Evolutionary conservation across 2,113 vertebrate species (phyloP).

Genomic region (Leptodactylus fuscus): DNA sequence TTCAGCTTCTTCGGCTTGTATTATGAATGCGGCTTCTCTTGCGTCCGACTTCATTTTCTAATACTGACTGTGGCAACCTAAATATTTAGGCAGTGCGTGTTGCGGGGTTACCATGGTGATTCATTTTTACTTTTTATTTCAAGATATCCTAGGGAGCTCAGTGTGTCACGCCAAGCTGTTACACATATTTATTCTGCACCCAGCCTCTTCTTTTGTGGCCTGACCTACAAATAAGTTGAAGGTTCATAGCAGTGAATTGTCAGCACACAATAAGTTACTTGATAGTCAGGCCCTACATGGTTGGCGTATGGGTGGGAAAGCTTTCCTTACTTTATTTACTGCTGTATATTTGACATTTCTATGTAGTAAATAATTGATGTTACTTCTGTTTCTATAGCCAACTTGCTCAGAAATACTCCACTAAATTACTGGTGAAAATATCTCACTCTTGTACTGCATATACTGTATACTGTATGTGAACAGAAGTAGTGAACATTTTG

Average conservation of each 20-base stretch:
- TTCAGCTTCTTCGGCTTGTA: neutral
- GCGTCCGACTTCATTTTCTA: neutral
- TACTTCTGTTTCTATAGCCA: neutral
- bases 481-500: neutral
- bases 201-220: slow-evolving; percentile 14
- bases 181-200: slow-evolving; percentile 23
- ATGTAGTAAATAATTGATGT: too few relatives aligned
- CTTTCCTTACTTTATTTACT: too few relatives aligned
- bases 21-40: neutral
- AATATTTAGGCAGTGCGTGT: slow-evolving; percentile 17
- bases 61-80: neutral
- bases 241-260: neutral
- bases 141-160: slow-evolving; percentile 8
- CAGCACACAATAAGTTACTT: neutral
- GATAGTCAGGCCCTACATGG: neutral
- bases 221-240: slow-evolving; percentile 12
- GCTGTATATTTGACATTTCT: neutral
- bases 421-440: neutral
- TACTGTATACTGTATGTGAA: neutral
- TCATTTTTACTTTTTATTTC: slow-evolving; percentile 19
- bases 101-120: slow-evolving; percentile 39
- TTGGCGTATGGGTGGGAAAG: neutral
- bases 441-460: neutral
- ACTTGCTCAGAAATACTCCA: neutral
- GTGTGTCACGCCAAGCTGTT: slow-evolving; percentile 46